Conservation (phyloP, 2,888 invertebrate species). For the Dasysyrphus albostriatus region DNA sequence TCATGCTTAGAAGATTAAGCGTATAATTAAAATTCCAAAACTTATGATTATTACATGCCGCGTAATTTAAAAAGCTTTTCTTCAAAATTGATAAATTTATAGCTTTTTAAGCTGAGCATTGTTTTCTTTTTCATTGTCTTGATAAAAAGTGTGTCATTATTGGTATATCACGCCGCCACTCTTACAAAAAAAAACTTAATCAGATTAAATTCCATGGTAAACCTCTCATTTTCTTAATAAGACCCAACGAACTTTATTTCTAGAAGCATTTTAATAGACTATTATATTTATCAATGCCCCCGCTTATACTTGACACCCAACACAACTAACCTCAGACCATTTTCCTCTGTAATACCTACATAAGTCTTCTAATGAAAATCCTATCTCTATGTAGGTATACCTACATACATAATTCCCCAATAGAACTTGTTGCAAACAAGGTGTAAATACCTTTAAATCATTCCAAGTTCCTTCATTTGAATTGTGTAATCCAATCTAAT, state of each 20-base stretch:
- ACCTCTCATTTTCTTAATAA: background rate
- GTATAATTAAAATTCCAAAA: slow-evolving; percentile 3
- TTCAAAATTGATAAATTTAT: slow-evolving; percentile 33
- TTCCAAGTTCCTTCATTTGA: slow-evolving; percentile 67
- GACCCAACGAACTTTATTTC: background rate
- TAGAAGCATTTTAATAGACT: background rate
- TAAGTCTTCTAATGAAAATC: slow-evolving; percentile 40
- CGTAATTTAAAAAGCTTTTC: background rate
- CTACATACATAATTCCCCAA: slow-evolving; percentile 17
- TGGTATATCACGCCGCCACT: background rate
- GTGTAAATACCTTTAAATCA: slow-evolving; percentile 73
- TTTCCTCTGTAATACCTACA: background rate
- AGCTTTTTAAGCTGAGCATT: background rate
- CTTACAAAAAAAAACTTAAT: background rate
- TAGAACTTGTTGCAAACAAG: slow-evolving; percentile 65
- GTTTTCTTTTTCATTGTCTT: background rate
- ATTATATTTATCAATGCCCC: background rate
- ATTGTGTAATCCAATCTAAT: slow-evolving; percentile 73
- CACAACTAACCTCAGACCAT: slow-evolving; percentile 27
- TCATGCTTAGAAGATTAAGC: background rate
- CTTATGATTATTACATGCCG: background rate
- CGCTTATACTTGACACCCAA: background rate
- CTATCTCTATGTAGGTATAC: background rate
- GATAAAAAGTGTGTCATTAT: slow-evolving; percentile 9
- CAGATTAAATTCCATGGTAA: background rate